Evolutionary conservation across 1,140 invertebrate genomes (phyloP), one percentile per base, ranked within the genome.

Genomic region (Trichoplusia ni): DNA sequence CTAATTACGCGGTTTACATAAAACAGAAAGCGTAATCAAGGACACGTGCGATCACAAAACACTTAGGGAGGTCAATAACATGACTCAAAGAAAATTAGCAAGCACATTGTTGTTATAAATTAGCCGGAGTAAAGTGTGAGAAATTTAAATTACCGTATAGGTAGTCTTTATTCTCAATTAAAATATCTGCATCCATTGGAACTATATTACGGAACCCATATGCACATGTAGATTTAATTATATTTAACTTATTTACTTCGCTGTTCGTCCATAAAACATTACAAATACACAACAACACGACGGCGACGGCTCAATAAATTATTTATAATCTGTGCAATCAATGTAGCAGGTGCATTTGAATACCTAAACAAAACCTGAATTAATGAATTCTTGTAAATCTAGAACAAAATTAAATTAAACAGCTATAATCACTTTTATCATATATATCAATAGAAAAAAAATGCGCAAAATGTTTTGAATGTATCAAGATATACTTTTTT

Each of bases 101-200:
- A 1, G 58, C 68, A 69, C 64, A 70, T 58, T 63, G 64, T 63
- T 69, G 65, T 69, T 73, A 59, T 79, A 73, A 73, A 68, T 64
- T 54, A 59, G 64, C 81, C 77, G 75, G 78, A 83, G 13, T 16
- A 46, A n/a, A 47, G 18, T 60, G 35, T 58, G 53, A 59, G 33
- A 60, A 69, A 67, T 58, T 53, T 59, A 65, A 73, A 47, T 83
- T 82, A 90, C 84, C 84, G 69, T 83, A 84, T 35, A 87, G 73
- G 53, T 73, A 84, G 47, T 80, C 76, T 65, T 87, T 87, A 70
- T 71, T 79, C 18, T 78, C 82, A 47, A 82, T 59, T 27, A 82
- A 69, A 60, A 86, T 86, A 70, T 89, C 87, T 54, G 77, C 72
- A 83, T 89, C 86, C 87, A 90, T 90, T 64, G 67, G 74, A 58